Base-by-base conservation (phyloP, 2,797 vertebrate species). In the Enteromius treurensis region DNA sequence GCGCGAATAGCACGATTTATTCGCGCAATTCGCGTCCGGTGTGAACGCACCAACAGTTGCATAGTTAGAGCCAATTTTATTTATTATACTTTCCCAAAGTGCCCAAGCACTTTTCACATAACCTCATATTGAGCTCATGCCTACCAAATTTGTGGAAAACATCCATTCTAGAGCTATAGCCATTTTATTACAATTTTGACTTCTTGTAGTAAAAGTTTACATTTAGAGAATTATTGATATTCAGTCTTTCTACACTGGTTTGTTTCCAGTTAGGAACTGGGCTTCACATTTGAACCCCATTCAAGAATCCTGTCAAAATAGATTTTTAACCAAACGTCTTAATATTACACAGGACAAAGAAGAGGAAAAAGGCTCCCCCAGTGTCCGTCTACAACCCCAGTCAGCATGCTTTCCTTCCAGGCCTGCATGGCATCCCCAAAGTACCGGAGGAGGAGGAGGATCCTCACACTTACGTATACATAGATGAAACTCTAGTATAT, bases 401-500 rank as follows among this genome's bases (percentile, higher is more conserved):
- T 0, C 87, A 94, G 81, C 94, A 93, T 65, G 92, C 82, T 23
- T 93, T 96, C 79, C 51, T 93, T 58, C 96, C 96, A 0, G 92
- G 91, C 21, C 87, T 85, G 3, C 88, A 85, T 1, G 84, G 90
- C 13, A 90, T 95, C 42, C 85, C 91, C 0, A 95, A 94, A 79
- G 88, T 77, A 0, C 90, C 86, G 0, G 94, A 93, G 23, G 93
- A 93, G 68, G 42, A 93, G 9, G 76, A 67, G 42, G 77, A 78
- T 5, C 92, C 92, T 5, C 97, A 97, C 1, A 93, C 96, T 55
- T 99, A 99, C 19, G 94, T 93, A 0, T 93, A 94, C 87, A 99
- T 99, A 1, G 97, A 99, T 0, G 98, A 99, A 78, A 91, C 94
- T 11, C 90, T 96, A 90, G 93, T 98, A 9, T 99, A 99, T 19